phyloP scores from a whole-genome alignment of 2,888 invertebrate genomes.

The Scaptomyza polygonia region DNA sequence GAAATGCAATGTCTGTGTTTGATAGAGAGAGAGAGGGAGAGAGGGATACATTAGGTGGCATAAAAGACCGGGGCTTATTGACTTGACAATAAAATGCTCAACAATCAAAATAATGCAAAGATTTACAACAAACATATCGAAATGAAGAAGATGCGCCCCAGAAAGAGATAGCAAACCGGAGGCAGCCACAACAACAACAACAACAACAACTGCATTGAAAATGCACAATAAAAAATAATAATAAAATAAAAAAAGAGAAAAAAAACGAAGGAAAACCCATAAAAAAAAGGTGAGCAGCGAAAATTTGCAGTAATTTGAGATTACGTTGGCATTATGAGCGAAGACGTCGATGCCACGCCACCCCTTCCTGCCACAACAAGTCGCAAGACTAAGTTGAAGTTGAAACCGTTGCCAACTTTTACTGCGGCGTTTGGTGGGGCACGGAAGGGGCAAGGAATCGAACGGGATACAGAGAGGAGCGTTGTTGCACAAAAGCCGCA shows the following conservation, averaged over 20 bases:
- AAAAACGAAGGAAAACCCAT: background rate
- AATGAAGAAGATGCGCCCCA: constrained; percentile 13
- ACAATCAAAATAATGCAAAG: constrained; percentile 69
- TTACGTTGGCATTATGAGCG: constrained; percentile 65
- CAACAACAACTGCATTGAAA: constrained; percentile 45
- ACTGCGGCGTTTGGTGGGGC: constrained; percentile 39
- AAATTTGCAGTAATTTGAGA: constrained; percentile 77
- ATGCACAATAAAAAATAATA: constrained; percentile 52
- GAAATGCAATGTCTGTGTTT: constrained; percentile 45
- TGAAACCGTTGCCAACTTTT: constrained; percentile 58
- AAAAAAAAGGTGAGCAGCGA: constrained; percentile 30
- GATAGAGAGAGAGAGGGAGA: constrained; percentile 12
- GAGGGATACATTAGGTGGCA: constrained; percentile 35
- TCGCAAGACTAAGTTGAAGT: constrained; percentile 9
- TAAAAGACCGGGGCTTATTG: constrained; percentile 60
- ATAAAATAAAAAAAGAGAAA: constrained; percentile 56
- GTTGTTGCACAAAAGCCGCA: constrained; percentile 58
- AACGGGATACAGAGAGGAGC: background rate
- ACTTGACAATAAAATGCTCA: constrained; percentile 64
- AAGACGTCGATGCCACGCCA: constrained; percentile 1
- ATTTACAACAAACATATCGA: constrained; percentile 44
- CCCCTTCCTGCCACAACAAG: too few relatives aligned
- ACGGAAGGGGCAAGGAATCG: background rate
- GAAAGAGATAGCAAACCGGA: background rate
- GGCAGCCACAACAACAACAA: constrained; percentile 4